A percentile compares a stretch with the other conserved stretches of the same genome.
Evolutionary conservation across 1,140 invertebrate genomes (phyloP).

Genomic region (Agrypnia vestita): DNA sequence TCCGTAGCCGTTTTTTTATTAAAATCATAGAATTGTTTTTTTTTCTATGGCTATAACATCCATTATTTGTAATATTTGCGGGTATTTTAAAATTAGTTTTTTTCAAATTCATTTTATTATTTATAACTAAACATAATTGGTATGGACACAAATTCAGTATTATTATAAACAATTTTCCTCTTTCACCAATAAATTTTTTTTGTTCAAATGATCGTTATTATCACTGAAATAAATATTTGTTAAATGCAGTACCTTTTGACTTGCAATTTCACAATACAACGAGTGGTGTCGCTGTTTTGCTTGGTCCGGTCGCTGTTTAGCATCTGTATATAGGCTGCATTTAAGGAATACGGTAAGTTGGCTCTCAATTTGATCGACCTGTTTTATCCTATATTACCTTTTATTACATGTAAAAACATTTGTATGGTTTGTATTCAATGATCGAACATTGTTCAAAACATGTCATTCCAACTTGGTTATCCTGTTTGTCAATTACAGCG

Average conservation of each 20-base stretch:
- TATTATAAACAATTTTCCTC: too few species aligned
- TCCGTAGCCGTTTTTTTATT: too few species aligned
- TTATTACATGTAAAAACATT: slow-evolving; percentile 11
- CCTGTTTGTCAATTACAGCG: background rate
- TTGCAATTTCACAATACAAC: slow-evolving; percentile 46
- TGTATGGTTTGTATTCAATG: background rate
- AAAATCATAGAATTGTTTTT: background rate
- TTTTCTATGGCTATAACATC: slow-evolving; percentile 14
- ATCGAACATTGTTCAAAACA: slow-evolving; percentile 25
- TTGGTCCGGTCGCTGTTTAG: slow-evolving; percentile 50
- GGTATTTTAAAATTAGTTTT: slow-evolving; percentile 28
- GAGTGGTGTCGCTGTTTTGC: slow-evolving; percentile 55
- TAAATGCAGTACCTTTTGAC: slow-evolving; percentile 40
- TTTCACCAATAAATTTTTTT: background rate
- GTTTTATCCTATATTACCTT: background rate
- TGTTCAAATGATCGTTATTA: background rate
- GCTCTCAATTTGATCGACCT: background rate
- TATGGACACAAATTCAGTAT: too few species aligned
- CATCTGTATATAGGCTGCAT: slow-evolving; percentile 28
- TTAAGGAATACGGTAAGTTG: slow-evolving; percentile 37
- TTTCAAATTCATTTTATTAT: slow-evolving; percentile 5
- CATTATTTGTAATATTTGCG: slow-evolving; percentile 23
- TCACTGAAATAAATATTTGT: background rate
- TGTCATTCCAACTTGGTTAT: slow-evolving; percentile 27
- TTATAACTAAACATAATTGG: background rate